Evolutionary conservation across 2,888 invertebrate species (phyloP).

Genomic region (Tubiluchus corallicola): DNA sequence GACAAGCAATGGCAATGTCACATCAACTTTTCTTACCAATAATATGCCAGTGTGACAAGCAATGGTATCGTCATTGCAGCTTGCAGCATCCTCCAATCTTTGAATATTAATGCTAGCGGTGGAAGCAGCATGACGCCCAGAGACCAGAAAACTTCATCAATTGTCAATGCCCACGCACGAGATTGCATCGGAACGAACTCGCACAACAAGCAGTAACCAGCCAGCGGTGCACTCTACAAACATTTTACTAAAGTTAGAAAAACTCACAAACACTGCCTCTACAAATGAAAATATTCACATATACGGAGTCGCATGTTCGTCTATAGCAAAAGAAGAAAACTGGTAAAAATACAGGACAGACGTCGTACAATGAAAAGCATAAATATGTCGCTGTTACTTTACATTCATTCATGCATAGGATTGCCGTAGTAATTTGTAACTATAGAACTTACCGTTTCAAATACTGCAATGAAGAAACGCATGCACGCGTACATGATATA

Average conservation of each 20-base stretch:
- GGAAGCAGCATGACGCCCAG: neutral
- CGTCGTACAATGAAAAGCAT: too few species aligned
- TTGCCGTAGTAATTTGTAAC: too few species aligned
- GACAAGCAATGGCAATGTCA: too few species aligned
- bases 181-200: neutral
- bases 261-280: too few species aligned
- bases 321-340: too few species aligned
- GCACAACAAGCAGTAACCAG: neutral
- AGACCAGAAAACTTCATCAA: neutral
- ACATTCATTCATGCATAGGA: too few species aligned
- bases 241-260: too few species aligned
- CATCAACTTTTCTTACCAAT: neutral
- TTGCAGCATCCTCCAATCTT: neutral
- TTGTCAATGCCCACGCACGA: neutral
- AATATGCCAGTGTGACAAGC: neutral
- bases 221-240: too few species aligned
- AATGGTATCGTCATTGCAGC: neutral
- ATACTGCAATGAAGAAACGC: constrained; percentile 1
- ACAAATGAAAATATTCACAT: too few species aligned
- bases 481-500: neutral
- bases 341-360: too few species aligned
- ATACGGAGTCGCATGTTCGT: too few species aligned
- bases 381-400: too few species aligned
- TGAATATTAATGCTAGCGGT: neutral
- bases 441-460: constrained; percentile 3